Evolutionary conservation across 1,140 invertebrate genomes (phyloP).

Genomic region (Meloidogyne chitwoodi): DNA sequence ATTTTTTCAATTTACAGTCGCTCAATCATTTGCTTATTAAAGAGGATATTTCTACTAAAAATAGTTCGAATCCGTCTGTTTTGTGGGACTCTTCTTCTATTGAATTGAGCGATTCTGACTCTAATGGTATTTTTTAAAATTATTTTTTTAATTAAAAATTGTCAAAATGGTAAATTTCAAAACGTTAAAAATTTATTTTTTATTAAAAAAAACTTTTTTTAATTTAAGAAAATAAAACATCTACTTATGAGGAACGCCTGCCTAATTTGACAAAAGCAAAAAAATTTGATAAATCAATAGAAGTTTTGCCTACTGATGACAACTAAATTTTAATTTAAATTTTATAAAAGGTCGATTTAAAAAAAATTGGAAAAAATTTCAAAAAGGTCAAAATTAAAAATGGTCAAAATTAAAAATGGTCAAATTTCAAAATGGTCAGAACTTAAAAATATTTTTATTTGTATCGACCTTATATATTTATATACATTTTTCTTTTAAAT

Average conservation of each 20-base stretch:
- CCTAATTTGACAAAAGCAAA: background rate
- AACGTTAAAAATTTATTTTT: background rate
- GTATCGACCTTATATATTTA: too few relatives aligned
- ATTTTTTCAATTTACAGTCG: background rate
- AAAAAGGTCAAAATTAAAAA: too few relatives aligned
- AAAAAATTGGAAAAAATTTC: too few relatives aligned
- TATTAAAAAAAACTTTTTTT: background rate
- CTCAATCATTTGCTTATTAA: background rate
- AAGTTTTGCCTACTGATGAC: background rate
- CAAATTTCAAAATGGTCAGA: too few relatives aligned
- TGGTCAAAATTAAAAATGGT: too few relatives aligned
- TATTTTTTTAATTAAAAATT: too few relatives aligned
- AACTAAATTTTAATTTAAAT: background rate
- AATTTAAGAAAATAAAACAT: background rate
- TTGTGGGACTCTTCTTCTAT: background rate
- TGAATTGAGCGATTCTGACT: background rate
- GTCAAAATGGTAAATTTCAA: too few relatives aligned
- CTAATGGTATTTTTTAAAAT: background rate
- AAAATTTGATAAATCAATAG: background rate
- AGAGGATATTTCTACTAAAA: background rate
- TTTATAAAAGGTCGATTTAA: too few relatives aligned
- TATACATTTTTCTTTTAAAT: too few relatives aligned
- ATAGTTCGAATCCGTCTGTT: background rate
- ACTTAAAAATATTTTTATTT: too few relatives aligned
- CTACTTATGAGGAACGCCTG: background rate